Percentiles rank a stretch among this genome's conserved stretches.
phyloP scores from a whole-genome alignment of 2,888 invertebrate species.

The Conchocele bisecta region DNA sequence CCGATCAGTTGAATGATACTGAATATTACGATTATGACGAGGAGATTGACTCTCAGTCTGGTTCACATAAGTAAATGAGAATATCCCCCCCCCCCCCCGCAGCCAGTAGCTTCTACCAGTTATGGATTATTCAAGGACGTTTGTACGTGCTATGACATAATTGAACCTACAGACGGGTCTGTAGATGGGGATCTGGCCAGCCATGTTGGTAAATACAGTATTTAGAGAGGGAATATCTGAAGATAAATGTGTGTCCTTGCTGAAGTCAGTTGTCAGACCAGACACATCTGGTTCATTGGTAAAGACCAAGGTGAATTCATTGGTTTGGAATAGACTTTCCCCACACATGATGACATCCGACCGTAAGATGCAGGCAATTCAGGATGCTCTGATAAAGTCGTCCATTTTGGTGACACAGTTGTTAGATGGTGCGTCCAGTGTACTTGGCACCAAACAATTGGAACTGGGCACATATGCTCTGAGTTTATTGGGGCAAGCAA shows the following conservation, averaged over 20 bases:
- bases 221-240: constrained; percentile 5
- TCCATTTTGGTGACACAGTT: neutral
- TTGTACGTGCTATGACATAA: too few species aligned
- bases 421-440: neutral
- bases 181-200: neutral
- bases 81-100: too few species aligned
- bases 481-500: neutral
- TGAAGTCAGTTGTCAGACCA: neutral
- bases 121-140: too few species aligned
- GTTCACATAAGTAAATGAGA: too few species aligned
- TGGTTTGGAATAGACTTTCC: constrained; percentile 6
- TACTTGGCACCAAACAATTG: neutral
- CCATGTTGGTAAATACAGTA: neutral
- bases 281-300: neutral
- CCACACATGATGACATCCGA: neutral
- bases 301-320: neutral
- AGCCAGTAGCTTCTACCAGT: too few species aligned
- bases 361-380: constrained; percentile 2
- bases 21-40: too few species aligned
- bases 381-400: neutral
- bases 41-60: too few species aligned
- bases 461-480: constrained; percentile 9
- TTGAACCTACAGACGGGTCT: too few species aligned
- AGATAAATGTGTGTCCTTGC: neutral
- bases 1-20: too few species aligned